Conservation (phyloP, 1,140 invertebrate genomes). For the Orchestia grillus region DNA sequence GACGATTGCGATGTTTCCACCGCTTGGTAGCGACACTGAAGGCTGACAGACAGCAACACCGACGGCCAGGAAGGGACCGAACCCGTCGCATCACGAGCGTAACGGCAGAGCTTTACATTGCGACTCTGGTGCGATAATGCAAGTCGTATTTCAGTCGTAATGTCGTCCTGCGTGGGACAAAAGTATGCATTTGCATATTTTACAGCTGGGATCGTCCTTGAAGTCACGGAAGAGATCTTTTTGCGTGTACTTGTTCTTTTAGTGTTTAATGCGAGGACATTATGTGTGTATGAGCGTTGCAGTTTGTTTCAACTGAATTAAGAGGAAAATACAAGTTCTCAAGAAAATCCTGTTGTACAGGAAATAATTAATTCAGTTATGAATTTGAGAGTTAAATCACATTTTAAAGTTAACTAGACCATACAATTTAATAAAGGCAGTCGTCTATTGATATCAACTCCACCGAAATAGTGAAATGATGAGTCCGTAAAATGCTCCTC, state of each 20-base stretch:
- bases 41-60: not conserved
- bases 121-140: not conserved
- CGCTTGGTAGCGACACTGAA: not conserved
- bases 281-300: not conserved
- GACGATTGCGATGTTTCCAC: not conserved
- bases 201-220: not conserved
- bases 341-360: not conserved
- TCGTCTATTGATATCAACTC: too few species aligned
- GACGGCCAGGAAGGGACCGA: not conserved
- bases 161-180: not conserved
- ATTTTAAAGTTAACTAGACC: too few species aligned
- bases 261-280: not conserved
- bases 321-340: not conserved
- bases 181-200: not conserved
- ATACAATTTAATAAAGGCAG: too few species aligned
- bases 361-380: too few species aligned
- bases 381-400: too few species aligned
- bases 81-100: not conserved
- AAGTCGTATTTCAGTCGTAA: not conserved
- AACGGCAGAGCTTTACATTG: not conserved
- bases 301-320: not conserved
- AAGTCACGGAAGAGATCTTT: not conserved
- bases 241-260: not conserved
- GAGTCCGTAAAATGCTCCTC: too few species aligned
- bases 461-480: too few species aligned